Conservation (phyloP, 2,797 vertebrate species). For the Sebastes matsubarae region DNA sequence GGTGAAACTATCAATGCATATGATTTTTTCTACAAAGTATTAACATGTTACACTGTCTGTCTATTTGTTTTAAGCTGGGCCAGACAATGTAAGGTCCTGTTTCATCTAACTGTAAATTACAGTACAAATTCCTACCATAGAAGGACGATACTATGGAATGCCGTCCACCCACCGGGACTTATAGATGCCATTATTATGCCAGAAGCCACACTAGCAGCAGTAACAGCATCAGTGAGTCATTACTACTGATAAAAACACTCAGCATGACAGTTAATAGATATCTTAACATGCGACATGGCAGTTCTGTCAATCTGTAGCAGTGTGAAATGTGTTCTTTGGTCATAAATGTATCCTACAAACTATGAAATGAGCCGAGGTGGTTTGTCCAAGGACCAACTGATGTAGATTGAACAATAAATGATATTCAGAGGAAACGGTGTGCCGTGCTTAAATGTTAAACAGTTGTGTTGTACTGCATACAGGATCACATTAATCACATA, state of each 20-base stretch:
- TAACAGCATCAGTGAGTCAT: slow-evolving; percentile 81
- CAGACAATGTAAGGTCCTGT: slow-evolving; percentile 62
- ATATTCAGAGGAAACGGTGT: slow-evolving; percentile 76
- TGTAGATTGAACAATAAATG: slow-evolving; percentile 87
- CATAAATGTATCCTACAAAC: slow-evolving; percentile 84
- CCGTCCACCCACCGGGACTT: slow-evolving; percentile 73
- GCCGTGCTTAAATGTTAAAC: slow-evolving; percentile 24
- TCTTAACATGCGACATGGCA: slow-evolving; percentile 85
- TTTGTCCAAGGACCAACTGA: slow-evolving; percentile 79
- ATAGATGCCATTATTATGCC: slow-evolving; percentile 82
- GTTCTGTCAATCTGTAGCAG: slow-evolving; percentile 84
- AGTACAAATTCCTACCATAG: slow-evolving; percentile 76
- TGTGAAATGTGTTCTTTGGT: slow-evolving; percentile 85
- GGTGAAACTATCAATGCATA: slow-evolving; percentile 70
- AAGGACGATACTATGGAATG: slow-evolving; percentile 79
- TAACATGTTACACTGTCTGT: slow-evolving; percentile 68
- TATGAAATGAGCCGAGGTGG: slow-evolving; percentile 74
- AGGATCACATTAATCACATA: background rate
- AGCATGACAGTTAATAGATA: slow-evolving; percentile 87
- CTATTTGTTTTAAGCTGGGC: slow-evolving; percentile 69
- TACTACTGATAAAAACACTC: slow-evolving; percentile 81
- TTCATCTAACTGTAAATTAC: slow-evolving; percentile 78
- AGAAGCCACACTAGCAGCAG: slow-evolving; percentile 82
- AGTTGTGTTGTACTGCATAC: background rate
- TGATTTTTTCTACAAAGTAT: slow-evolving; percentile 72